Evolutionary conservation across 2,113 vertebrate genomes (phyloP), one percentile per base, ranked within the genome.

Genomic region (Leptosomus discolor): DNA sequence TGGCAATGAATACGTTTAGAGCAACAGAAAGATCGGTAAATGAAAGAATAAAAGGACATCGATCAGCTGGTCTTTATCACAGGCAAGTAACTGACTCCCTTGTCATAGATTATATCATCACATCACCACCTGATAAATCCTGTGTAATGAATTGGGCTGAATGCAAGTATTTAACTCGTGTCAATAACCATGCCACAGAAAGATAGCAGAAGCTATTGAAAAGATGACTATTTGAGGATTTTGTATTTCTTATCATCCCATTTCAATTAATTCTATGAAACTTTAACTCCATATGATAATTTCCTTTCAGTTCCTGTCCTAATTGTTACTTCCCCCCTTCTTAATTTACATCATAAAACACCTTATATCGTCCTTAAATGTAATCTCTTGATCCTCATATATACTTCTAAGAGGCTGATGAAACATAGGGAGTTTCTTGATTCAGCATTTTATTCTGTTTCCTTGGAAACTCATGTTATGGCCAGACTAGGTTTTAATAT

Each of bases 41-140:
- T 45, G 37, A 77, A 93, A 93, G 75, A 95, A 85, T 90, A 75
- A 92, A 91, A 96, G 45, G 54, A 61, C 32, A 70, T 94, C 0
- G 19, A 82, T 95, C 54, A 70, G 61, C 24, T 76, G 45, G 17
- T 92, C 73, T 92, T 94, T 93, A 96, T 89, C 87, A 74, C 30
- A 63, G 70, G 69, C 80, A 64, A 83, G 85, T 92, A 94, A 92
- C 61, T 8, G 12, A 94, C 75, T 95, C 78, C 61, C 39, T 92
- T 78, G 69, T 95, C 92, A 91, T 29, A 90, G 87, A 89, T 92
- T 26, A 20, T 96, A 95, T 85, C 46, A 17, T 81, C 86, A 63
- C 26, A 65, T 37, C 56, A 68, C 46, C 57, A 36, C 37, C 69
- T 86, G 91, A 89, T 92, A 93, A 93, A 90, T 91, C 43, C 65